These are phyloP conservation scores for Bombylius major DNA, from an alignment of 2,888 invertebrate species.

Conservation along the genomic window DNA sequence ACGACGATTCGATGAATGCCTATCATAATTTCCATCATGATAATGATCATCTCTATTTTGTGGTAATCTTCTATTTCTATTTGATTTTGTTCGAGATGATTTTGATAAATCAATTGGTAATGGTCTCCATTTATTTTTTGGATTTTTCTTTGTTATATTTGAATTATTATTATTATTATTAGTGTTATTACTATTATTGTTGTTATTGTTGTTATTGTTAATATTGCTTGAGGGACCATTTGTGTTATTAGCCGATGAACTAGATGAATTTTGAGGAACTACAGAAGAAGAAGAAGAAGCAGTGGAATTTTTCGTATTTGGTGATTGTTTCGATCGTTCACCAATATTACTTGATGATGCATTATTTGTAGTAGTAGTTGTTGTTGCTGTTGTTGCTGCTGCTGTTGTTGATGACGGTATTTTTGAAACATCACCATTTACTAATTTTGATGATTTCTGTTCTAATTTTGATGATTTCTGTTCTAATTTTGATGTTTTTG, in stretches of 20 bases:
- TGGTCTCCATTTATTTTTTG: slow-evolving; percentile 79
- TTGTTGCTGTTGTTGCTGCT: not conserved
- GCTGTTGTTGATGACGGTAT: not conserved
- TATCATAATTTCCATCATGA: slow-evolving; percentile 20
- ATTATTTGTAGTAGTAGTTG: not conserved
- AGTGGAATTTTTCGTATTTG: no score
- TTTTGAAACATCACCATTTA: not conserved
- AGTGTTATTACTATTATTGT: not conserved
- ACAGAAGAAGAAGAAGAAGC: not conserved
- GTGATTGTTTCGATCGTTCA: not conserved
- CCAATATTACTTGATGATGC: not conserved
- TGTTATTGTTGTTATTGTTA: not conserved
- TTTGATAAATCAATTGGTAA: slow-evolving; percentile 69
- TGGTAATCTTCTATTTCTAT: slow-evolving; percentile 44
- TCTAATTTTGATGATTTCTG: not conserved
- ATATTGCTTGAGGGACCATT: slow-evolving; percentile 8
- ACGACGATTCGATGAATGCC: slow-evolving; percentile 29
- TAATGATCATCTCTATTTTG: slow-evolving; percentile 19
- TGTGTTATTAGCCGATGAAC: slow-evolving; percentile 22
- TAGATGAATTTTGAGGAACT: slow-evolving; percentile 1
- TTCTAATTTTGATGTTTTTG: slow-evolving; percentile 1
- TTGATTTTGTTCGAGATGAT: slow-evolving; percentile 44
- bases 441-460: not conserved
- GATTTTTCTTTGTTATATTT: slow-evolving; percentile 32
- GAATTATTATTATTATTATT: slow-evolving; percentile 8